Evolutionary conservation across 2,888 invertebrate species (phyloP), one percentile per base, ranked within the genome.

Genomic region (Cetonia aurata): DNA sequence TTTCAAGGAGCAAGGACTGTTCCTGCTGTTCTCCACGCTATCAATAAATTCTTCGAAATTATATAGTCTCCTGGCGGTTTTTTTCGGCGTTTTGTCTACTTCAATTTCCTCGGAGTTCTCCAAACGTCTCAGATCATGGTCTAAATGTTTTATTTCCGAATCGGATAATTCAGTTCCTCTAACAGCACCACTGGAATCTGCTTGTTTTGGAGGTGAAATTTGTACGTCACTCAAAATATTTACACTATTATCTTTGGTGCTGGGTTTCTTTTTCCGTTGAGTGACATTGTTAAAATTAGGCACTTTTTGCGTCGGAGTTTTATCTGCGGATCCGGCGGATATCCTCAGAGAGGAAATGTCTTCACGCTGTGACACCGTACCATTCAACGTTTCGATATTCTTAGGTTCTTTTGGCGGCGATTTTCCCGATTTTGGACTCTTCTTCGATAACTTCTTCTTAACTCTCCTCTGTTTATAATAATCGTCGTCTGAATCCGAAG

Each of bases 401-500:
- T 3, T 59, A n/a, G 13, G 4, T 46, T n/a, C 13, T 46, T 41
- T 13, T 25, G 25, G 25, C 3, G 25, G 4, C 4, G 25, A 25
- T 25, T 25, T 25, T 53, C 2, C 37, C 15, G 56, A 56, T 6
- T 9, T 15, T 6, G 37, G 37, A 15, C 10, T n/a, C 13, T 50
- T 13, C 13, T 48, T 48, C 4, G 19, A 31, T 42, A 33, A 48
- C n/a, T 48, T 48, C 13, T 12, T 50, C 3, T 42, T 17, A 1
- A 37, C 13, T 9, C 9, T 41, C 10, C 3, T 25, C 10, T 3
- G 46, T 4, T 15, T 17, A 10, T 15, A 31, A 31, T 62, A 12
- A 6, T 75, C 73, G 1, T 75, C 74, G 62, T 76, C 76, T 19
- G 68, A 65, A 71, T 75, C 75, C 17, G 75, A 75, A 12, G 73